Conservation (phyloP, 2,113 vertebrate species). For the Phrynosoma blainvillii region DNA sequence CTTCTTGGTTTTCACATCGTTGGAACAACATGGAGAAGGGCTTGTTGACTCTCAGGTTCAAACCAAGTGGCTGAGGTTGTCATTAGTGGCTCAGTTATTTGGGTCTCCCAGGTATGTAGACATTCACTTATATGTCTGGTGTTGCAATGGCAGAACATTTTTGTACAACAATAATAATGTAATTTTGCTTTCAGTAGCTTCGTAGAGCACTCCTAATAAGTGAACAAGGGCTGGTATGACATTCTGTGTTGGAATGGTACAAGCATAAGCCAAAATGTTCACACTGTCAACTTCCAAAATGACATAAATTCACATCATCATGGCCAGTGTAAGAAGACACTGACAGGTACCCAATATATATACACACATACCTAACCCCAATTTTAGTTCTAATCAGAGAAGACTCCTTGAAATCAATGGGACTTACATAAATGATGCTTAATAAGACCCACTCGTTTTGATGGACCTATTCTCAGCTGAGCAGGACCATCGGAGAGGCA, state of each 20-base stretch:
- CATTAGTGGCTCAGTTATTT: not conserved
- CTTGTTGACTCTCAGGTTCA: not conserved
- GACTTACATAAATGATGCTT: too few species aligned
- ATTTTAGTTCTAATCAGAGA: too few species aligned
- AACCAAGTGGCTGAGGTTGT: not conserved
- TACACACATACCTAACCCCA: too few species aligned
- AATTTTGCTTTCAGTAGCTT: not conserved
- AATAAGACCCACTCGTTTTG: too few species aligned
- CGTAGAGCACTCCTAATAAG: not conserved
- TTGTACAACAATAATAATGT: not conserved
- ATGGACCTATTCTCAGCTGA: too few species aligned
- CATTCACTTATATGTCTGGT: not conserved
- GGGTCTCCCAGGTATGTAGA: not conserved
- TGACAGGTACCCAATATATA: not conserved
- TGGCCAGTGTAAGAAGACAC: too few species aligned
- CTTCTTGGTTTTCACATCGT: not conserved
- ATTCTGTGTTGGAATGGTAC: not conserved
- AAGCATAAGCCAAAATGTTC: not conserved
- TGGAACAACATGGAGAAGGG: not conserved
- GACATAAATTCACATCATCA: not conserved
- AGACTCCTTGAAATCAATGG: too few species aligned
- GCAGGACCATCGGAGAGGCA: too few species aligned
- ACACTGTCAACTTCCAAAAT: not conserved
- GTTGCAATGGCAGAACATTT: not conserved
- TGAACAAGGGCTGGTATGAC: too few species aligned